Base-by-base conservation (phyloP, 2,888 invertebrate species). In the Pelosia muscerda region DNA sequence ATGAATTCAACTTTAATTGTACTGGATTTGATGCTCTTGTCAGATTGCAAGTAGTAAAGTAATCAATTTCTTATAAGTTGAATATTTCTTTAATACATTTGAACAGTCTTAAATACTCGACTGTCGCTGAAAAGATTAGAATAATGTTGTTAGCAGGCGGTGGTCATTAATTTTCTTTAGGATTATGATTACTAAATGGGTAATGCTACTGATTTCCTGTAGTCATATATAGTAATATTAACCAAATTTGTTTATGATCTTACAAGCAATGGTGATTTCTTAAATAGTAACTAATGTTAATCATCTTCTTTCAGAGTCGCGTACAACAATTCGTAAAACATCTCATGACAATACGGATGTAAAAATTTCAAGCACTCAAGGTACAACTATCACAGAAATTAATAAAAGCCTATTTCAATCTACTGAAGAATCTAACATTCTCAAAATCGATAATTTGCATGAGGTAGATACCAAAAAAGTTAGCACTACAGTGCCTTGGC, bases 401-500 rank as follows among this genome's bases (percentile, higher is more conserved):
- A 77, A 66, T 68, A 88, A 81, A 75, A 71, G 88, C 22, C 73
- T 79, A 64, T 92, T 88, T 76, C 87, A 92, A 82, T 84, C 89
- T 4, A 92, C 92, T 13, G 94, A 94, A 84, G 93, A 94, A 72
- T 86, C 86, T 13, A 94, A 90, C 74, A 91, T 94, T 65, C 76
- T 94, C 53, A 90, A 88, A 77, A 65, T 93, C 49, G 79, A 91
- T 74, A 87, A 86, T 71, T 66, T 84, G 62, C 86, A 93, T 79
- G 88, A 93, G 56, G 73, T 89, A 26, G 86, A 92, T 67, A 85
- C 86, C 8, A 91, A 82, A 71, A 88, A 86, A 78, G 73, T 85
- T 11, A 73, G 76, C 9, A 74, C 75, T 25, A 81, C 81, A 60
- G 87, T 90, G 8, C 94, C 94, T 2, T 95, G 95, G 94, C 90